Base-by-base conservation (phyloP, 2,888 invertebrate species). In the Xiphydria camelus region DNA sequence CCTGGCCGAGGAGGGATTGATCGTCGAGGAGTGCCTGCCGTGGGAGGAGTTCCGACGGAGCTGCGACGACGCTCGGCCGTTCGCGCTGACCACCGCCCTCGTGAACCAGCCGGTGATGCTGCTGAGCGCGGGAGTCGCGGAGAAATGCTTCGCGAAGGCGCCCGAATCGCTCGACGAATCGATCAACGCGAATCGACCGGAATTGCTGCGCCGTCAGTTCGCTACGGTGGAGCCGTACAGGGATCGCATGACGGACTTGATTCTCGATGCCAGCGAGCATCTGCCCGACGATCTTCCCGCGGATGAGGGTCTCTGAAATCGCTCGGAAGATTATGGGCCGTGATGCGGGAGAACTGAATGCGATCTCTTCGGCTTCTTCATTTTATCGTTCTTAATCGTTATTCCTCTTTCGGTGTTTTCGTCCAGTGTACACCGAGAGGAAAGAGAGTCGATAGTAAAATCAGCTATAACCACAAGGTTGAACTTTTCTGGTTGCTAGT, bases 71-170 rank as follows among this genome's bases (percentile, higher is more conserved):
- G 26, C 29, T 2, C 40, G 37, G 21, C 4, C 17, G 0, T 6
- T 33, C 0, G 45, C 47, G 0, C 18, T 66, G 2, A 7, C 48
- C 4, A 56, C 51, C 14, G 29, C 34, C 2, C 10, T 45, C 1
- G 4, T 44, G 2, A 53, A 52, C 45, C 35, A 51, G 18, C 65
- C 59, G 9, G 10, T 65, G 21, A 61, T 54, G 51, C 18, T 66
- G 21, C n/a, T 63, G 7, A 35, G 48, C 14, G 26, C 23, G 1
- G 20, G 53, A 1, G 26, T 41, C 1, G 33, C 35, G 1, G 29
- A 41, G 1, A 18, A 53, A 12, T 57, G 55, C 21, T 57, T 65
- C 19, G 7, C 19, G 1, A 4, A 19, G 1, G 23, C 50, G 4
- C 35, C 38, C 9, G 56, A 61, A 4, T 4, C 44, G 5, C 15